Evolutionary conservation across 2,113 vertebrate genomes (phyloP).

Genomic region (Agelaius tricolor): DNA sequence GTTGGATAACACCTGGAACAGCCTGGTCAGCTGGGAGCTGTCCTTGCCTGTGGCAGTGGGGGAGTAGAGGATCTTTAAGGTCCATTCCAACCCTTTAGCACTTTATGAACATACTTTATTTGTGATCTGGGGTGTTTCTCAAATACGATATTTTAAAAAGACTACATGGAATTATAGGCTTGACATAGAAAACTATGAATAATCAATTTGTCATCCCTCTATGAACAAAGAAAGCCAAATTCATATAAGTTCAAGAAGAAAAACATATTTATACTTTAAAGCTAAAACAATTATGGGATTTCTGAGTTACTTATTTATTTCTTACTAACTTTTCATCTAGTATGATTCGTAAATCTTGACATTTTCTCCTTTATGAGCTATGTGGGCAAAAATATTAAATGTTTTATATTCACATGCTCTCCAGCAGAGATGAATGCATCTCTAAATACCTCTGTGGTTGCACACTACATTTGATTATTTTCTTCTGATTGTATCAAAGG

Average conservation of each 20-base stretch:
- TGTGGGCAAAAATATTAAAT: not conserved
- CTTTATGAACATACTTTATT: not conserved
- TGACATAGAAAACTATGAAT: not conserved
- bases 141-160: not conserved
- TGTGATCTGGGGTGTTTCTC: not conserved
- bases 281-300: not conserved
- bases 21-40: not conserved
- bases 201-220: not conserved
- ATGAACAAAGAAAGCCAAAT: not conserved
- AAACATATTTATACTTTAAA: not conserved
- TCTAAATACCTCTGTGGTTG: not conserved
- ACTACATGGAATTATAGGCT: not conserved
- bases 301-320: not conserved
- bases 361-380: not conserved
- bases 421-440: not conserved
- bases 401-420: not conserved
- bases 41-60: not conserved
- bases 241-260: not conserved
- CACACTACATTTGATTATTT: not conserved
- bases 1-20: not conserved
- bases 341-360: not conserved
- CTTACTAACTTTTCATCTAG: not conserved
- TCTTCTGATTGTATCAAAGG: slow-evolving; percentile 2
- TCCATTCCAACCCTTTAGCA: not conserved
- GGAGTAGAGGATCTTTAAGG: not conserved